These are phyloP conservation scores for Drosophila gunungcola DNA, from an alignment of 1,140 invertebrate species.

Conservation along the genomic window DNA sequence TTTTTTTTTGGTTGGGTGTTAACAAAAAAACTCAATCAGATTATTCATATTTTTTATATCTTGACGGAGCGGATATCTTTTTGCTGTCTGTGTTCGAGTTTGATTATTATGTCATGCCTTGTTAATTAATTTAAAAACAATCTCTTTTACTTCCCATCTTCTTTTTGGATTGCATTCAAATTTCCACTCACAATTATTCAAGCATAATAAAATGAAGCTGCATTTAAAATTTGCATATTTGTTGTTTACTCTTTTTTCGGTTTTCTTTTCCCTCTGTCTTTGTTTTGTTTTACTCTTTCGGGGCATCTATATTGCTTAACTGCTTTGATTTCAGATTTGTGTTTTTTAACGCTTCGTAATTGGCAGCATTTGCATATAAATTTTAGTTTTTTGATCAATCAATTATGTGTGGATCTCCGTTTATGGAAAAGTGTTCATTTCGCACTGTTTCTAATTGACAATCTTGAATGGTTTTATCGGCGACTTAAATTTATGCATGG, in stretches of 20 bases:
- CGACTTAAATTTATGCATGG: conserved; percentile 21
- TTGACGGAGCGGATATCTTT: conserved; percentile 21
- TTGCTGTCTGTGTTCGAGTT: conserved; percentile 21
- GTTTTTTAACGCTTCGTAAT: conserved; percentile 66
- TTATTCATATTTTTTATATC: conserved; percentile 41
- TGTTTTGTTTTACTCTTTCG: conserved; percentile 26
- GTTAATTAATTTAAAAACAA: conserved; percentile 73
- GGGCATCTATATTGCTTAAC: conserved; percentile 31
- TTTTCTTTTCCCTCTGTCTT: conserved; percentile 19
- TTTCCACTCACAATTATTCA: conserved; percentile 69
- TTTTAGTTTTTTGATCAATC: conserved; percentile 64
- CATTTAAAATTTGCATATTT: conserved; percentile 59
- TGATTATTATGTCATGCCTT: conserved; percentile 79
- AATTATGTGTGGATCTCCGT: conserved; percentile 44
- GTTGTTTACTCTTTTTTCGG: conserved; percentile 4
- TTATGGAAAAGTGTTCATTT: conserved; percentile 39
- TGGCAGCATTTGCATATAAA: conserved; percentile 68
- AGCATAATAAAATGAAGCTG: conserved; percentile 62
- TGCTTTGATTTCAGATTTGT: conserved; percentile 53
- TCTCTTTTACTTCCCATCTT: conserved; percentile 53
- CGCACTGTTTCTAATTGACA: conserved; percentile 49
- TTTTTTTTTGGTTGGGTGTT: not conserved
- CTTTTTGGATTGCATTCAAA: conserved; percentile 53
- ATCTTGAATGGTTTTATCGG: conserved; percentile 23
- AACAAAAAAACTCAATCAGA: conserved; percentile 6